A percentile compares a stretch with the other conserved stretches of the same genome.
These are phyloP conservation scores for Hemicordylus capensis DNA, from an alignment of 2,113 vertebrate genomes.

Conservation along the genomic window DNA sequence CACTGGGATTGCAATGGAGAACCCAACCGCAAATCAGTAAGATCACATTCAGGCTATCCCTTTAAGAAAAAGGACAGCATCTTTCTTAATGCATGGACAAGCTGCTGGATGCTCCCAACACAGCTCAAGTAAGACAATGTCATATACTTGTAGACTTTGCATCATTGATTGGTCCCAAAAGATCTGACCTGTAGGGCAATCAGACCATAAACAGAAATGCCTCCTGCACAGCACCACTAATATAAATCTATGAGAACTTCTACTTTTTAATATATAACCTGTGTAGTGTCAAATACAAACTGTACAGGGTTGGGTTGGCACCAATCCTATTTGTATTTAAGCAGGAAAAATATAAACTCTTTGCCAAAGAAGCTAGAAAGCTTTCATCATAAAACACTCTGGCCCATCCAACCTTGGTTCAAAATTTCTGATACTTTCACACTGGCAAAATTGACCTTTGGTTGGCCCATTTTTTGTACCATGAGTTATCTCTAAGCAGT, in stretches of 20 bases:
- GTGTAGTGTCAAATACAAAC: conserved; percentile 14
- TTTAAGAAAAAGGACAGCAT: not conserved
- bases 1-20: not conserved
- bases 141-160: not conserved
- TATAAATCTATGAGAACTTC: not conserved
- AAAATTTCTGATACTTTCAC: not conserved
- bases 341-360: not conserved
- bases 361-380: not conserved
- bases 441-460: not conserved
- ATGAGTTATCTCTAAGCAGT: not conserved
- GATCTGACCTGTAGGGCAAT: not conserved
- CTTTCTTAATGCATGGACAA: not conserved
- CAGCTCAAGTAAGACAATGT: not conserved
- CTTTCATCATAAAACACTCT: conserved; percentile 5
- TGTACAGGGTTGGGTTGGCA: not conserved
- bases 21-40: not conserved
- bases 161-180: not conserved
- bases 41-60: not conserved
- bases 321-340: not conserved
- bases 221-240: not conserved
- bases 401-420: not conserved
- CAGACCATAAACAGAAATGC: not conserved
- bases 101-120: not conserved
- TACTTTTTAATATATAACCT: conserved; percentile 12
- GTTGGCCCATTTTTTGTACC: not conserved